Evolutionary conservation across 2,113 vertebrate genomes (phyloP), one percentile per base, ranked within the genome.

Genomic region (Ageneiosus marmoratus): DNA sequence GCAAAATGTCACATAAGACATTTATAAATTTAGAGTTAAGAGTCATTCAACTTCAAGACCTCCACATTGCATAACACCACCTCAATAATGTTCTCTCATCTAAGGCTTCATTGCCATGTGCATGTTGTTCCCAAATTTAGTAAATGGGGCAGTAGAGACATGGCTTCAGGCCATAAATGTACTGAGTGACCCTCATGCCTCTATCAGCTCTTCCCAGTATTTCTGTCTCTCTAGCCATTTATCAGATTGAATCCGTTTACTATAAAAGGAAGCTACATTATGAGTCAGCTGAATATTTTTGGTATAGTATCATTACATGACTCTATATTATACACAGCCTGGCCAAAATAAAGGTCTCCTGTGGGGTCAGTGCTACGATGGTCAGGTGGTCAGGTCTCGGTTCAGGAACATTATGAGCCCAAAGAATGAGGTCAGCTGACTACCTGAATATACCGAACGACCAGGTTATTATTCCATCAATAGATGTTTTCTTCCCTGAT

Each of bases 141-240:
- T 82, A 85, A 84, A 80, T 85, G 62, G 70, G 76, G 79, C 84
- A 77, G 70, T 60, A 50, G 63, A 62, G 65, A 81, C 84, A 77
- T 56, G 65, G 77, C 84, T 81, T 69, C n/a, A 73, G 77, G 86
- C 74, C 62, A 62, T 83, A 80, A 79, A 70, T n/a, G 76, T 87
- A 60, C 83, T 32, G 48, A 83, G 63, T 83, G 80, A 83, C 83
- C 84, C 82, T 74, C 32, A 51, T 79, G 51, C 46, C 53, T 77
- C 56, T n/a, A 80, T 62, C 32, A 13, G 27, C 51, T 63, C 70
- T 34, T 29, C 32, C 44, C 53, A 32, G 60, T 75, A 46, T 65
- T 37, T 83, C 69, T 8, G 20, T 50, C 37, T 77, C 65, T 27
- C 24, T 3, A 24, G 37, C 1, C 7, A 34, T 48, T 29, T 46